Conservation (phyloP, 2,888 invertebrate species). For the Cheilosia vulpina region DNA sequence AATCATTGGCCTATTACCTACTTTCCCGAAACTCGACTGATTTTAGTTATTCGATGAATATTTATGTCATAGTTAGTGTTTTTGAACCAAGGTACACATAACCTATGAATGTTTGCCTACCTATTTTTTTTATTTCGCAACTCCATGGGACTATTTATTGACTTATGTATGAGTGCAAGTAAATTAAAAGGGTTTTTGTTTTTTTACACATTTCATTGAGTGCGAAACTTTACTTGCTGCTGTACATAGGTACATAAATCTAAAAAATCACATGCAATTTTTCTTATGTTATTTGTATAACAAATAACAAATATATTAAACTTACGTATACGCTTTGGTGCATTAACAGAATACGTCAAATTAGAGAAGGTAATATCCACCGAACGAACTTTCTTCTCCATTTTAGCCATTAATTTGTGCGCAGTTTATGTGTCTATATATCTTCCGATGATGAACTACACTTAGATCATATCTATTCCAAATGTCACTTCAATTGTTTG, state of each 20-base stretch:
- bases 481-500: conserved; percentile 3
- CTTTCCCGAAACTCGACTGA: too few species aligned
- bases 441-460: background rate
- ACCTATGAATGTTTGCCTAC: too few species aligned
- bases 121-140: background rate
- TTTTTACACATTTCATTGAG: background rate
- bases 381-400: conserved; percentile 69
- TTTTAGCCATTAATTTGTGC: conserved; percentile 32
- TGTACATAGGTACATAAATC: background rate
- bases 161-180: background rate
- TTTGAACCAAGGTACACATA: too few species aligned
- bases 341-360: conserved; percentile 55
- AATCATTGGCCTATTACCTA: background rate
- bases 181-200: background rate
- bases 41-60: background rate
- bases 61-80: background rate
- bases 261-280: background rate
- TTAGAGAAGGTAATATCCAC: conserved; percentile 67
- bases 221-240: too few species aligned
- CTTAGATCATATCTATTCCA: conserved; percentile 38
- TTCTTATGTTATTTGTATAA: background rate
- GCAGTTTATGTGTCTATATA: background rate
- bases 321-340: conserved; percentile 54
- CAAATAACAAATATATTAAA: background rate
- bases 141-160: background rate